Percentiles rank a stretch among this genome's conserved stretches.
Conservation (phyloP, 37 sponge, comb jelly and placozoan genomes). For the Theonella swinhoei region DNA sequence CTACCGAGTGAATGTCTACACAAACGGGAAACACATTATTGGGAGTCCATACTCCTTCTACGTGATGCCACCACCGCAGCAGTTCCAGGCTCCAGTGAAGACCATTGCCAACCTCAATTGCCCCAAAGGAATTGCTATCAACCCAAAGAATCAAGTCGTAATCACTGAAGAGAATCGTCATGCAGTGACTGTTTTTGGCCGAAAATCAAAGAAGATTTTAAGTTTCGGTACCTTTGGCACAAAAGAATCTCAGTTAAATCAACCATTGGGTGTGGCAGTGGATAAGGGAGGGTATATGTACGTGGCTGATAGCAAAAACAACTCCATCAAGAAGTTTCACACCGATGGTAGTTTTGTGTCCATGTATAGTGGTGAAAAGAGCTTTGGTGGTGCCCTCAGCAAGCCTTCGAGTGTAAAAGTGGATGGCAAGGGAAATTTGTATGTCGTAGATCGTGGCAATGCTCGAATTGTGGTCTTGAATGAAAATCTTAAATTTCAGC, state of each 20-base stretch:
- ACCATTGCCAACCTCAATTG: constrained; percentile 43
- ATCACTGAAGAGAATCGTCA: constrained; percentile 48
- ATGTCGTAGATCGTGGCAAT: constrained; percentile 64
- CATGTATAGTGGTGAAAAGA: constrained; percentile 23
- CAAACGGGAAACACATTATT: constrained; percentile 30
- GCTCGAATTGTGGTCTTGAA: constrained; percentile 40
- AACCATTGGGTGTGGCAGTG: constrained; percentile 51
- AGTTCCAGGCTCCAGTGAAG: constrained; percentile 53
- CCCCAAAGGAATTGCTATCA: constrained; percentile 50
- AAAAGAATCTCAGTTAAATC: constrained; percentile 37
- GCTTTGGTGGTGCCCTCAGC: constrained; percentile 15
- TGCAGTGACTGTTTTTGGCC: constrained; percentile 42
- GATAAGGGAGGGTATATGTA: constrained; percentile 41
- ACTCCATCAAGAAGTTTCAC: constrained; percentile 55
- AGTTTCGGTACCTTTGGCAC: constrained; percentile 38
- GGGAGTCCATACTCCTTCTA: constrained; percentile 53
- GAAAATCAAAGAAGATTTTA: constrained; percentile 26
- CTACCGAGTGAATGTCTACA: constrained; percentile 19
- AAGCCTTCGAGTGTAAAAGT: constrained; percentile 45
- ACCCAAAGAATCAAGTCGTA: constrained; percentile 48
- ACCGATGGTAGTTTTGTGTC: constrained; percentile 33
- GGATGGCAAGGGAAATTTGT: constrained; percentile 19
- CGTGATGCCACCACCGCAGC: constrained; percentile 37
- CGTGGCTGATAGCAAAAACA: constrained; percentile 67
- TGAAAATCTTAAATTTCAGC: constrained; percentile 15